Evolutionary conservation across 2,888 invertebrate species (phyloP).

Genomic region (Gymnosoma rotundatum): DNA sequence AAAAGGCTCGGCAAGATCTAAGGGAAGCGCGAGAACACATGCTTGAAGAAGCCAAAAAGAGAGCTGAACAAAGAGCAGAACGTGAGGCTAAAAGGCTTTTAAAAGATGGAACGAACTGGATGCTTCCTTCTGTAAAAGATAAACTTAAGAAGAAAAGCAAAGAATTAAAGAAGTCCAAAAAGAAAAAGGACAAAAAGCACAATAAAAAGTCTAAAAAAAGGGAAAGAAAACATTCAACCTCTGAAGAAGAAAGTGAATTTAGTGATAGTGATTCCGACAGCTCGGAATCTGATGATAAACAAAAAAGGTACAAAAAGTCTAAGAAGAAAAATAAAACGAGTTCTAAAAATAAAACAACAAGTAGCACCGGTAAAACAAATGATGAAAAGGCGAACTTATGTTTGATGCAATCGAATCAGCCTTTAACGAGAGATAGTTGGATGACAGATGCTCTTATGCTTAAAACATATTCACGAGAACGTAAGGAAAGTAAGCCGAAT

Average conservation of each 20-base stretch:
- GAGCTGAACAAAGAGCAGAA: slow-evolving; percentile 75
- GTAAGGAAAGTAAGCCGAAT: slow-evolving; percentile 82
- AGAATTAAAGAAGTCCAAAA: slow-evolving; percentile 80
- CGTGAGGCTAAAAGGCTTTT: slow-evolving; percentile 74
- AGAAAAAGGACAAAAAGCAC: slow-evolving; percentile 73
- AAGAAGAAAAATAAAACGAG: slow-evolving; percentile 48
- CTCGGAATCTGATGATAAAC: slow-evolving; percentile 44
- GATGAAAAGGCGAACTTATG: slow-evolving; percentile 83
- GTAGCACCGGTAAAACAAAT: slow-evolving; percentile 11
- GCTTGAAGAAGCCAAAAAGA: slow-evolving; percentile 75
- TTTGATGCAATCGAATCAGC: slow-evolving; percentile 76
- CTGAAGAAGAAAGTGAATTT: slow-evolving; percentile 37
- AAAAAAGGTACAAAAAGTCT: slow-evolving; percentile 46
- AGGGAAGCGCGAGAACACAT: slow-evolving; percentile 77
- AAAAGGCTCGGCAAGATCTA: slow-evolving; percentile 77
- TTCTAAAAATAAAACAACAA: slow-evolving; percentile 2
- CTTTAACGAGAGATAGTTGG: slow-evolving; percentile 88
- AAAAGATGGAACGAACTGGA: slow-evolving; percentile 78
- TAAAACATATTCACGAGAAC: slow-evolving; percentile 81
- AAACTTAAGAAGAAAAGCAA: slow-evolving; percentile 74
- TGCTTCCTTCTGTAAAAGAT: slow-evolving; percentile 76
- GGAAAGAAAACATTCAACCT: slow-evolving; percentile 42
- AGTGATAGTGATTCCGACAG: slow-evolving; percentile 45
- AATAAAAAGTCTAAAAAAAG: slow-evolving; percentile 71
- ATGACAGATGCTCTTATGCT: slow-evolving; percentile 86